A percentile compares a stretch with the other conserved stretches of the same genome.
Evolutionary conservation across 2,113 vertebrate genomes (phyloP).

Genomic region (Campylorhamphus procurvoides): DNA sequence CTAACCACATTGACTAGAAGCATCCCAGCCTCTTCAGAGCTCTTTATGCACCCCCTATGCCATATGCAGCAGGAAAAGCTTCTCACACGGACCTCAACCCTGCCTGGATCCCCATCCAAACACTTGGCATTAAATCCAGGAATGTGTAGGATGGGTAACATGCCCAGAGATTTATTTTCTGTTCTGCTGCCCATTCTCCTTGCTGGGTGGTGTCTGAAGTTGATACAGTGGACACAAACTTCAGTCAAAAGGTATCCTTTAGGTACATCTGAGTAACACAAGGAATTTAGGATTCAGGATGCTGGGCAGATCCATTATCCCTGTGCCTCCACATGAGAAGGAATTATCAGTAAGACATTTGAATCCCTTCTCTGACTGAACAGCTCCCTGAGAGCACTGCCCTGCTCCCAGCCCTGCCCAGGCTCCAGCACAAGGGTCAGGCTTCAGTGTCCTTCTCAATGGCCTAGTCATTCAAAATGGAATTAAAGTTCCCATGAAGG

Average conservation of each 20-base stretch:
- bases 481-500: background rate
- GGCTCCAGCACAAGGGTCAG: background rate
- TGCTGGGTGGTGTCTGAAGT: background rate
- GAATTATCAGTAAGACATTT: background rate
- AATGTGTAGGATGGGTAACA: fast-evolving
- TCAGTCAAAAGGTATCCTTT: background rate
- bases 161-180: background rate
- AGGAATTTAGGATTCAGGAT: background rate
- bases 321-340: fast-evolving
- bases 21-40: background rate
- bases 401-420: background rate
- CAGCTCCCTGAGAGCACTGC: background rate
- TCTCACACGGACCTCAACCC: background rate
- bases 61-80: background rate
- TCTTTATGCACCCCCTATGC: background rate
- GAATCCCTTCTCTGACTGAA: background rate
- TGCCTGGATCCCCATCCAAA: background rate
- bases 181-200: background rate
- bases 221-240: background rate
- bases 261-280: background rate
- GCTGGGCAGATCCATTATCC: background rate
- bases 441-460: background rate
- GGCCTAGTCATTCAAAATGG: background rate
- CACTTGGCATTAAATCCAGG: background rate
- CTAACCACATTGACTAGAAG: background rate